Evolutionary conservation across 2,797 vertebrate genomes (phyloP), one percentile per base, ranked within the genome.

Genomic region (Cottoperca gobio): DNA sequence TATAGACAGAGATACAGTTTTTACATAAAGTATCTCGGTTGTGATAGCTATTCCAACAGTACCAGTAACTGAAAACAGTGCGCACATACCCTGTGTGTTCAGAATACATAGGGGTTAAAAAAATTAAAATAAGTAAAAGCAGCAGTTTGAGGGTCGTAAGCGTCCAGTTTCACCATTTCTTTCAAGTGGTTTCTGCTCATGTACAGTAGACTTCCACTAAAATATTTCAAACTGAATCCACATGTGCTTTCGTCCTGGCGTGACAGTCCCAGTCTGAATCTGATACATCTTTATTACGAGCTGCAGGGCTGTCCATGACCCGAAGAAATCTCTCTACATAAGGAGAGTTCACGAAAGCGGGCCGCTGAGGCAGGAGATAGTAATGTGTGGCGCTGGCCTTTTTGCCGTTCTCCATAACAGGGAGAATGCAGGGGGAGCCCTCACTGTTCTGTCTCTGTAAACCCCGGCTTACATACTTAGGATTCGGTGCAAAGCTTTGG

Each of bases 401-500:
- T 90, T 90, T 93, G 50, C 98, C 98, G 0, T 97, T 96, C 86
- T 97, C 97, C 40, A 99, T 96, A 14, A 99, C 95, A 0, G 98
- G 98, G 78, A 99, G 94, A 88, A 99, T 99, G 89, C 97, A 98
- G 2, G 97, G 93, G 3, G 96, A 96, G 4, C 97, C 97, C 78
- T 99, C 97, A 1, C 97, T 98, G 77, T 96, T 95, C 93, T 99
- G 97, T 91, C 98, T 95, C 63, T 96, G 96, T 61, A 99, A 93
- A 62, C 95, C 94, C 78, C 97, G 97, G 88, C 97, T 98, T 67
- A 99, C 97, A 0, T 98, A 99, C 35, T 99, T 99, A 1, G 97
- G 97, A 81, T 99, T 96, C 0, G 98, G 98, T 66, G 98, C 98
- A 85, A 99, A 99, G 87, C 98, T 99, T 92, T 99, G 98, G 0